phyloP scores from a whole-genome alignment of 2,113 vertebrate genomes.

The Carettochelys insculpta region DNA sequence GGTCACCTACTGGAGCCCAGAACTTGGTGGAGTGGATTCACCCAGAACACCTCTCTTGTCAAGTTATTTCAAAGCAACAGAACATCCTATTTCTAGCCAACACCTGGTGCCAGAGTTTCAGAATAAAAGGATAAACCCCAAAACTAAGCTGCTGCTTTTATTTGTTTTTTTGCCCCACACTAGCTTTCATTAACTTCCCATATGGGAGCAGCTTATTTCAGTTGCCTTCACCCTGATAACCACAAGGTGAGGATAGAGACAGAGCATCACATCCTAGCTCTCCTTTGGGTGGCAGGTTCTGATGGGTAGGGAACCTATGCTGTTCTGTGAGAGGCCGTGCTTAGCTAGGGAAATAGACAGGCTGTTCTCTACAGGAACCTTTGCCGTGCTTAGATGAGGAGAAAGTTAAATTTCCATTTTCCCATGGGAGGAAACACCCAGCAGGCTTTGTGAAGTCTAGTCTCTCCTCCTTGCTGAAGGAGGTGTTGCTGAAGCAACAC shows the following conservation, averaged over 20 bases:
- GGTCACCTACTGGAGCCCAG: background rate
- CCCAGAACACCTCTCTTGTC: background rate
- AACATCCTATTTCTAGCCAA: background rate
- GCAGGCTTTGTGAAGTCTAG: background rate
- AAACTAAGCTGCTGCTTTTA: background rate
- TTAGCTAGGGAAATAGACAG: background rate
- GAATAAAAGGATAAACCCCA: background rate
- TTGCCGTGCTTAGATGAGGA: background rate
- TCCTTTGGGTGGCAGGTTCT: background rate
- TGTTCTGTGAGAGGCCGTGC: background rate
- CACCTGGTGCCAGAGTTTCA: background rate
- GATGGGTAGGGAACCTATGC: background rate
- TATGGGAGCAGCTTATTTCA: background rate
- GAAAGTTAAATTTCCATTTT: background rate
- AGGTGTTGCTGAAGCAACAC: background rate
- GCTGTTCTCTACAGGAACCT: background rate
- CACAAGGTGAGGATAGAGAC: background rate
- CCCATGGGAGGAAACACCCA: accelerated
- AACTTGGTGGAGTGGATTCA: background rate
- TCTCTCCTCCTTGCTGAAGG: background rate
- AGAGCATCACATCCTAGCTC: background rate
- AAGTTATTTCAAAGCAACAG: background rate
- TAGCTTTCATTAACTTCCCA: background rate
- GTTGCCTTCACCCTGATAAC: background rate
- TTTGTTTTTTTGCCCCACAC: background rate